A percentile compares a stretch with the other conserved stretches of the same genome.
Evolutionary conservation across 2,113 vertebrate genomes (phyloP).

Genomic region (Heterotis niloticus): DNA sequence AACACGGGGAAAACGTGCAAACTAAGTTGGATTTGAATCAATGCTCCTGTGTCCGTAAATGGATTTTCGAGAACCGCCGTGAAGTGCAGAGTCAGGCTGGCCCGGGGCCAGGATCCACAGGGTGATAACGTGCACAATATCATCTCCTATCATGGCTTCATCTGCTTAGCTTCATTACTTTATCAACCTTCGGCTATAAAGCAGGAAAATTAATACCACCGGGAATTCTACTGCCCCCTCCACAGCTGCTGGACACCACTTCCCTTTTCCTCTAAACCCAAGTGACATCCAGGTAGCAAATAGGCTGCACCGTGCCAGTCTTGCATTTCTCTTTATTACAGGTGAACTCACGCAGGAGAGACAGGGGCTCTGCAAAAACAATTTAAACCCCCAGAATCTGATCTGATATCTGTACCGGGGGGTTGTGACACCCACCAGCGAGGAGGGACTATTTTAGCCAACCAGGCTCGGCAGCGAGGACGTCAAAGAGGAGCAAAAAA

Average conservation of each 20-base stretch:
- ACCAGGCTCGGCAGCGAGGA: not conserved
- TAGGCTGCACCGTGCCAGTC: not conserved
- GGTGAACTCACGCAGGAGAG: not conserved
- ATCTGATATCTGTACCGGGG: slow-evolving; percentile 9
- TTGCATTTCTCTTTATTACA: not conserved
- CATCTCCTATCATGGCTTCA: no score
- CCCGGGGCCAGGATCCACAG: no score
- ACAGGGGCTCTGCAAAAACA: slow-evolving; percentile 3
- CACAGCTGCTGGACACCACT: not conserved
- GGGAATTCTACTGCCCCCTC: no score
- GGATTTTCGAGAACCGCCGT: no score
- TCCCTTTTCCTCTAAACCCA: not conserved
- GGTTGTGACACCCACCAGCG: slow-evolving; percentile 1
- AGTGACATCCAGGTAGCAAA: not conserved
- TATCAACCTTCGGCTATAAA: no score
- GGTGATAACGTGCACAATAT: no score
- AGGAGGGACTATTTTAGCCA: not conserved
- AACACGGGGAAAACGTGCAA: no score
- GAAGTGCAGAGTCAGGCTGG: no score
- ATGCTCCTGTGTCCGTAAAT: no score
- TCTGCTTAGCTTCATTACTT: no score
- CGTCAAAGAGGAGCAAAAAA: not conserved
- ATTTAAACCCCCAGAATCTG: not conserved
- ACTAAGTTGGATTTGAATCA: no score
- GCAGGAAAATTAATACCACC: no score